Conservation (phyloP, 2,113 vertebrate genomes). For the Coregonus clupeaformis region DNA sequence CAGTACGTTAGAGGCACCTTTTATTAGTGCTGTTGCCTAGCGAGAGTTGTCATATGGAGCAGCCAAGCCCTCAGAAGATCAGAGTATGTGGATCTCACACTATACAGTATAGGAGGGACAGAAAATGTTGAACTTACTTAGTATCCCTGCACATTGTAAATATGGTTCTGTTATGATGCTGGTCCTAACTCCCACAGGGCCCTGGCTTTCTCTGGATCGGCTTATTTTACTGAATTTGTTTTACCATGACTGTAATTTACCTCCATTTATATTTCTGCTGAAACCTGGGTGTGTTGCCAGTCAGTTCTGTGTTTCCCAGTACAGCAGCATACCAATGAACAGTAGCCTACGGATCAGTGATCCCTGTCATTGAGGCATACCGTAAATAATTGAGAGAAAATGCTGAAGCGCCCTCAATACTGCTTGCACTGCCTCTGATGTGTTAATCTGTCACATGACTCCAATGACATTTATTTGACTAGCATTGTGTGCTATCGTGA, state of each 20-base stretch:
- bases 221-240: not conserved
- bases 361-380: not conserved
- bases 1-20: not conserved
- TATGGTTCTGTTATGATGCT: not conserved
- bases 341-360: not conserved
- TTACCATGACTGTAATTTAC: not conserved
- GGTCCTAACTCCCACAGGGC: not conserved
- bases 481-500: not conserved
- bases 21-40: not conserved
- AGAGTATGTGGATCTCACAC: too few species aligned
- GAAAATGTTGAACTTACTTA: not conserved
- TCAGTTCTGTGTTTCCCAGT: not conserved
- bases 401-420: conserved; percentile 14
- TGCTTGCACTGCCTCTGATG: not conserved
- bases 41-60: not conserved
- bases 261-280: not conserved
- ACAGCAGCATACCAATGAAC: not conserved
- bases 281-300: not conserved
- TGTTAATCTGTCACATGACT: not conserved
- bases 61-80: too few species aligned
- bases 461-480: conserved; percentile 1
- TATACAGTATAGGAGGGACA: too few species aligned
- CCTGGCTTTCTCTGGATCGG: not conserved
- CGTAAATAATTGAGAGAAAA: conserved; percentile 36
- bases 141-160: not conserved